Base-by-base conservation (phyloP, 2,888 invertebrate species). In the Diploptera punctata region DNA sequence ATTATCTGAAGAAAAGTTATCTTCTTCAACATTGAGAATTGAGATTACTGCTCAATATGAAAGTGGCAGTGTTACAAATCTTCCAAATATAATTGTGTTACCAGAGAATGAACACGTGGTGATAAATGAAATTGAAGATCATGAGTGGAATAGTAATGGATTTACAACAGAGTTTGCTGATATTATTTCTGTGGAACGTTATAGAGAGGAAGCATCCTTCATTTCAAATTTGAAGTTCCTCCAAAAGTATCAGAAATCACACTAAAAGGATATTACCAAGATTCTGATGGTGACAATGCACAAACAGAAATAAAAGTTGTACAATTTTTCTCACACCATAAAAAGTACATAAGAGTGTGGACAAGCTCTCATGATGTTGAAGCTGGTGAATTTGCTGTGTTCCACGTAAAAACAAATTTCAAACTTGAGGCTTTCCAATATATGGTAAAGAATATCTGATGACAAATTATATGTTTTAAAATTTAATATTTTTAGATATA, bases 381-480 rank as follows among this genome's bases (percentile, higher is more conserved):
- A 76, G 83, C 85, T 5, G 86, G 86, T 70, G 84, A 86, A 75
- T 87, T 84, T 80, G 86, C 85, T 76, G 82, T 87, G 10, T 84
- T 87, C 76, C 86, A 87, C 75, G 83, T 87, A 16, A 81, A 82
- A 71, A 80, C 84, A 1, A 86, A 85, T 76, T 84, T 84, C 74
- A 81, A 80, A 77, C 80, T 85, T 16, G 82, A 84, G n/a, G 79
- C 81, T 62, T 84, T 87, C 75, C 82, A 83, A 77, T 87, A 85
- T 77, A 79, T 86, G 81, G 86, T 86, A 79, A 79, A 80, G 77
- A 69, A 71, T 74, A n/a, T n/a, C n/a, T n/a, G n/a, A n/a, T n/a
- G n/a, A n/a, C n/a, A n/a, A n/a, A n/a, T n/a, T n/a, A n/a, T n/a
- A n/a, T n/a, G n/a, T n/a, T n/a, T n/a, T n/a, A n/a, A n/a, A n/a